These are phyloP conservation scores for Pteronotus mesoamericanus DNA, from an alignment of 2,797 vertebrate genomes.

Conservation along the genomic window DNA sequence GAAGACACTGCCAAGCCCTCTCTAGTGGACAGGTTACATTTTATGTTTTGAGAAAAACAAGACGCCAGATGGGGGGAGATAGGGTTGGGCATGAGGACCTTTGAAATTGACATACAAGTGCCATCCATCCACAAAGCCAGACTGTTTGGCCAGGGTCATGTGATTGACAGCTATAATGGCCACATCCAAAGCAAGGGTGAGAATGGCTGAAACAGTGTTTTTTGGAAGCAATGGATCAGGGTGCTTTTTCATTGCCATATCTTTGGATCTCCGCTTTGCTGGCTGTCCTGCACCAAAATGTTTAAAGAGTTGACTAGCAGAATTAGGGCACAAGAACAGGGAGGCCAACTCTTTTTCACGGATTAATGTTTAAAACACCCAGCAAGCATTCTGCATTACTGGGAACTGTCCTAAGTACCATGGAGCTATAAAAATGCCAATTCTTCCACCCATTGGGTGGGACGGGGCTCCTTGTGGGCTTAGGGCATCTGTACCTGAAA, in stretches of 20 bases:
- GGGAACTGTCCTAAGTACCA: not conserved
- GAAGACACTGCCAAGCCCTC: not conserved
- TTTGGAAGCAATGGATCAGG: not conserved
- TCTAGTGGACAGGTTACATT: not conserved
- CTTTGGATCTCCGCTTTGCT: not conserved
- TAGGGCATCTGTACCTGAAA: not conserved
- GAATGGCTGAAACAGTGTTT: not conserved
- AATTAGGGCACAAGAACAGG: not conserved
- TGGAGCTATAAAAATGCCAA: not conserved
- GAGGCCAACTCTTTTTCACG: not conserved
- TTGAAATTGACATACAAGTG: not conserved
- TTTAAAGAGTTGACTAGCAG: not conserved
- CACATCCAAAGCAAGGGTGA: not conserved
- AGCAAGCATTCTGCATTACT: not conserved
- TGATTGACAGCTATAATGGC: not conserved
- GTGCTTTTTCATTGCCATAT: not conserved
- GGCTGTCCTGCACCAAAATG: not conserved
- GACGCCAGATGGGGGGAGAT: not conserved
- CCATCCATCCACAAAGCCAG: not conserved
- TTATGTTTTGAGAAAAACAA: not conserved
- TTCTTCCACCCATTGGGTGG: not conserved
- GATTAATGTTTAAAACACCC: not conserved
- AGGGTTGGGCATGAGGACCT: not conserved
- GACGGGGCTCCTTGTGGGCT: not conserved
- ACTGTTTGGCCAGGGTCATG: not conserved